A percentile compares a stretch with the other conserved stretches of the same genome.
These are phyloP conservation scores for Callyntrura guangdongensis DNA, from an alignment of 2,888 invertebrate species.

Conservation along the genomic window DNA sequence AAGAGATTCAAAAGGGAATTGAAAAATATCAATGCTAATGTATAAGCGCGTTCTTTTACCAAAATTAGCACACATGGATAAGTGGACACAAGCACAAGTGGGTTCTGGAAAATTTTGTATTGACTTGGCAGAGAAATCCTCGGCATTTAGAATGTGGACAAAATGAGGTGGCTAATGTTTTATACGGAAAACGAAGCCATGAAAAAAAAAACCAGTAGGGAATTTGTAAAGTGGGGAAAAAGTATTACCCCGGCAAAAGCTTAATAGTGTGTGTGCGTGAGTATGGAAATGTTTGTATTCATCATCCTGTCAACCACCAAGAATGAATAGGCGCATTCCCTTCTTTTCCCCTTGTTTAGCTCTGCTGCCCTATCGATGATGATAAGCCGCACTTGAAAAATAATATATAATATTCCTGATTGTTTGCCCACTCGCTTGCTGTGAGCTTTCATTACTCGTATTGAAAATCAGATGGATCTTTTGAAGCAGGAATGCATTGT, in stretches of 20 bases:
- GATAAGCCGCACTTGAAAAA: slow-evolving; percentile 50
- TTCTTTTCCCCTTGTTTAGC: background rate
- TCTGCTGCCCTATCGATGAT: background rate
- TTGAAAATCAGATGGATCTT: slow-evolving; percentile 65
- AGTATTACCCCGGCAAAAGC: background rate
- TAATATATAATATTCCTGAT: slow-evolving; percentile 55
- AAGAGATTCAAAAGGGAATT: slow-evolving; percentile 1
- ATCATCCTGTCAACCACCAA: slow-evolving; percentile 38
- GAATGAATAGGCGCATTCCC: slow-evolving; percentile 23
- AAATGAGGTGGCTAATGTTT: background rate
- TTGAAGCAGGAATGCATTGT: slow-evolving; percentile 42
- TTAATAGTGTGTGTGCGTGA: background rate
- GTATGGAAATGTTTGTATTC: slow-evolving; percentile 11
- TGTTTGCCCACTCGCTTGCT: slow-evolving; percentile 65
- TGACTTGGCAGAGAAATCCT: background rate
- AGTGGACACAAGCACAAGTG: slow-evolving; percentile 24
- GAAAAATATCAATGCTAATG: background rate
- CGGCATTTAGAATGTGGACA: background rate
- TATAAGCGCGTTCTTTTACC: background rate
- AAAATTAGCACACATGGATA: slow-evolving; percentile 24
- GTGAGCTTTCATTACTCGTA: slow-evolving; percentile 69
- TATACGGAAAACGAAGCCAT: background rate
- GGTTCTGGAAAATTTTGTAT: background rate
- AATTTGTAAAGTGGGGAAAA: background rate
- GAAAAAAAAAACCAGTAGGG: slow-evolving; percentile 25